Evolutionary conservation across 2,888 invertebrate species (phyloP).

Genomic region (Diabrotica balteata): DNA sequence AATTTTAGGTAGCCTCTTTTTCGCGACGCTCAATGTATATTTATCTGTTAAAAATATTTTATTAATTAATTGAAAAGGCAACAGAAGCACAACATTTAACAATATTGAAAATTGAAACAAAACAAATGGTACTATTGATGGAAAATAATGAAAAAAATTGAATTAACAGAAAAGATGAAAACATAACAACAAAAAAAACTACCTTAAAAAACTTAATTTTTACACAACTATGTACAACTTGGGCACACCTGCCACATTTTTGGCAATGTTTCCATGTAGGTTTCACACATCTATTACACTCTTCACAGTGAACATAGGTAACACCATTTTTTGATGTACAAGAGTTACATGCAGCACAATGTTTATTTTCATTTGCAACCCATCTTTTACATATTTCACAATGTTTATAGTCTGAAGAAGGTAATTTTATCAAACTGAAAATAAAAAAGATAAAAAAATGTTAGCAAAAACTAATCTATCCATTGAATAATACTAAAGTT

Average conservation of each 20-base stretch:
- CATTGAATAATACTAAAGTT: too few species aligned
- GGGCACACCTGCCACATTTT: slow-evolving; percentile 72
- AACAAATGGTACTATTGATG: too few species aligned
- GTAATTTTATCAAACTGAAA: slow-evolving; percentile 57
- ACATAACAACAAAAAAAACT: not conserved
- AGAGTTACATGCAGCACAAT: slow-evolving; percentile 76
- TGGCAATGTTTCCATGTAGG: slow-evolving; percentile 82
- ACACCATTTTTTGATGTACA: slow-evolving; percentile 80
- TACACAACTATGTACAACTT: slow-evolving; percentile 64
- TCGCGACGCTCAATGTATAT: too few species aligned
- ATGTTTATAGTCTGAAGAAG: slow-evolving; percentile 70
- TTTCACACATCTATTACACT: slow-evolving; percentile 81
- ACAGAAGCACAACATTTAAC: too few species aligned
- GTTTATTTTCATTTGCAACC: slow-evolving; percentile 72
- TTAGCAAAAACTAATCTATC: too few species aligned
- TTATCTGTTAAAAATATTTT: too few species aligned
- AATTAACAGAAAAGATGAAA: too few species aligned
- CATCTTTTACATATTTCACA: slow-evolving; percentile 78
- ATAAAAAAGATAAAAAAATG: not conserved
- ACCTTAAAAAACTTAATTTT: slow-evolving; percentile 53
- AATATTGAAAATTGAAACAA: too few species aligned
- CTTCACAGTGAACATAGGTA: slow-evolving; percentile 72
- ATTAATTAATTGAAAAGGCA: too few species aligned
- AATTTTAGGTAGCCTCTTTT: too few species aligned
- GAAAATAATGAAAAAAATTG: too few species aligned